Conservation (phyloP, 2,888 invertebrate genomes). For the Eristalis arbustorum region DNA sequence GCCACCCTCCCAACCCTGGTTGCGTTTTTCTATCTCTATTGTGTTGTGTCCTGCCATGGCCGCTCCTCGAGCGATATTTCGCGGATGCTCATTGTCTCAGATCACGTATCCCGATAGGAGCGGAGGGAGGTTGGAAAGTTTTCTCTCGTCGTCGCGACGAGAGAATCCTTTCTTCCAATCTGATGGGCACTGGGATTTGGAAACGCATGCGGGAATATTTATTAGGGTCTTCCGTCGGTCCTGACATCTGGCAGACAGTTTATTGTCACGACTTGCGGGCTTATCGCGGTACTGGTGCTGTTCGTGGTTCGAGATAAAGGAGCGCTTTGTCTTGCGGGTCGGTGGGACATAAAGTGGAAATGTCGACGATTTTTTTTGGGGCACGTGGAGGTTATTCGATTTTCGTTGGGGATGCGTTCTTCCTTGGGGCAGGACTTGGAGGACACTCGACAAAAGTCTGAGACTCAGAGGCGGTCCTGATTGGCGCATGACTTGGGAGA, state of each 20-base stretch:
- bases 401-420: too few species aligned
- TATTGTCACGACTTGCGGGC: neutral
- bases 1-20: neutral
- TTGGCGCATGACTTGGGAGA: too few species aligned
- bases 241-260: neutral
- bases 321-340: neutral
- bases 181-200: neutral
- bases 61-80: neutral
- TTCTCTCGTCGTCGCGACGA: neutral
- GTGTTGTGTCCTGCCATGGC: neutral
- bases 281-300: neutral
- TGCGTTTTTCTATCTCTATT: slow-evolving; percentile 8
- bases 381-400: too few species aligned
- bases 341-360: too few species aligned
- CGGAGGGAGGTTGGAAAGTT: neutral
- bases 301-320: neutral
- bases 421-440: too few species aligned
- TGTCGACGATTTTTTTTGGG: too few species aligned
- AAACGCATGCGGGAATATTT: neutral
- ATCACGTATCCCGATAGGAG: neutral
- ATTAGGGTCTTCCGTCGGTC: neutral
- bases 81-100: neutral
- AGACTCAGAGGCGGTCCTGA: too few species aligned
- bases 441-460: too few species aligned
- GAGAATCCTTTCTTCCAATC: neutral